Conservation (phyloP, 2,113 vertebrate species). For the Eolophus roseicapilla region DNA sequence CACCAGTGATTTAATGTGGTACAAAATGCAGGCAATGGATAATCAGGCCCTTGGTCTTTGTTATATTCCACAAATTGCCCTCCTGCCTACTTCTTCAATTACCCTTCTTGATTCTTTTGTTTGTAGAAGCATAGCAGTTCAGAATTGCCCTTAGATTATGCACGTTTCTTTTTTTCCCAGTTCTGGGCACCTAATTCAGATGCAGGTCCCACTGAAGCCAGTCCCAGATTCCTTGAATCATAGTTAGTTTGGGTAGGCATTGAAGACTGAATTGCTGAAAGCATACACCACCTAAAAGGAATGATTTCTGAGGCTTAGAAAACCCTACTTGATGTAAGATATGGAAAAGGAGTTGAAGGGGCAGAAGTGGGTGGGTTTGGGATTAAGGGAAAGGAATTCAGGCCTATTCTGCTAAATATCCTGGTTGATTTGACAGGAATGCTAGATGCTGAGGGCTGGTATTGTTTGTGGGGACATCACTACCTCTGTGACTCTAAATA, state of each 20-base stretch:
- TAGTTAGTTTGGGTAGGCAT: neutral
- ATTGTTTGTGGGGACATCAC: neutral
- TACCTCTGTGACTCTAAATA: neutral
- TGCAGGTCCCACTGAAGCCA: neutral
- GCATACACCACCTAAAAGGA: neutral
- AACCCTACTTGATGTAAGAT: neutral
- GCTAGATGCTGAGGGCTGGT: neutral
- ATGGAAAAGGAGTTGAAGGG: neutral
- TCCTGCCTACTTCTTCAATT: neutral
- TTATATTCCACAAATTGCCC: neutral
- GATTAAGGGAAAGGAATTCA: constrained; percentile 8
- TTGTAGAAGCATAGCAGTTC: neutral
- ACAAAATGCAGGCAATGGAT: neutral
- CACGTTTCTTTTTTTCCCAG: neutral
- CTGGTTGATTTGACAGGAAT: constrained; percentile 6
- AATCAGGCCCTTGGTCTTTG: neutral
- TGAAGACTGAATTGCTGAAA: neutral
- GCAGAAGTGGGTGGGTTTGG: neutral
- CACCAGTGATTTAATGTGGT: neutral
- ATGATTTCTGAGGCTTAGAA: neutral
- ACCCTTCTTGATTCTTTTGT: neutral
- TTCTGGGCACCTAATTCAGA: neutral
- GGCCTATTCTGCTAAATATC: neutral
- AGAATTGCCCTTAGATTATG: neutral
- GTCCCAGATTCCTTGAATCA: neutral